Evolutionary conservation across 2,797 vertebrate genomes (phyloP).

Genomic region (Cirrhinus mrigala): DNA sequence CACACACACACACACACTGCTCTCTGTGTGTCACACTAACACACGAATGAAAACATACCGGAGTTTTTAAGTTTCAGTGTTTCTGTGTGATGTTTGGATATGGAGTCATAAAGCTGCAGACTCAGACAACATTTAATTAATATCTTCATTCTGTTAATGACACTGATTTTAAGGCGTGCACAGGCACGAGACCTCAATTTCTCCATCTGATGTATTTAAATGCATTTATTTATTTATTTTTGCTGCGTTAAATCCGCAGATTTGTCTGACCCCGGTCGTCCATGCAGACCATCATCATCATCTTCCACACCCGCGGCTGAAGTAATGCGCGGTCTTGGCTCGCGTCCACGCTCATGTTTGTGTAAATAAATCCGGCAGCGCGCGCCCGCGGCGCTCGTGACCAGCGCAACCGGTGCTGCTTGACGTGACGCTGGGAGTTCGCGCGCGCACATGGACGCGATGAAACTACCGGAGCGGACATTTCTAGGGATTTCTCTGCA

Average conservation of each 20-base stretch:
- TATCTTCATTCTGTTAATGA: too few relatives aligned
- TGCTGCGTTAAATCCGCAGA: constrained; percentile 66
- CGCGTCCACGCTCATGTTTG: constrained; percentile 66
- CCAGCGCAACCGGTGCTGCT: neutral
- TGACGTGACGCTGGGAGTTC: too few relatives aligned
- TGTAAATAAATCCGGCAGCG: constrained; percentile 23
- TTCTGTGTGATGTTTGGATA: too few relatives aligned
- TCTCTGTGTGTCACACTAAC: too few relatives aligned
- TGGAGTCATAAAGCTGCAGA: too few relatives aligned
- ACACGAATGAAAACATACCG: too few relatives aligned
- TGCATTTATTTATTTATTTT: constrained; percentile 51
- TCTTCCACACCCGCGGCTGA: constrained; percentile 57
- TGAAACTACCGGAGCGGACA: neutral
- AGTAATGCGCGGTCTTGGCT: constrained; percentile 66
- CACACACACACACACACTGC: too few relatives aligned
- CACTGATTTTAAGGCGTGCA: neutral
- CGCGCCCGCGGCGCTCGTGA: neutral
- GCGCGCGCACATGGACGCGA: neutral
- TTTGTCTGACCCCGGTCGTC: constrained; percentile 70
- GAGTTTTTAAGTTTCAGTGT: too few relatives aligned
- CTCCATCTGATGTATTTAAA: neutral
- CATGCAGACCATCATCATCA: constrained; percentile 46
- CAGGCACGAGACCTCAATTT: neutral
- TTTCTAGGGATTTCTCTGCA: neutral
- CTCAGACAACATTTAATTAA: too few relatives aligned